Conservation (phyloP, 2,797 vertebrate genomes). For the Steatocranus sp. region DNA sequence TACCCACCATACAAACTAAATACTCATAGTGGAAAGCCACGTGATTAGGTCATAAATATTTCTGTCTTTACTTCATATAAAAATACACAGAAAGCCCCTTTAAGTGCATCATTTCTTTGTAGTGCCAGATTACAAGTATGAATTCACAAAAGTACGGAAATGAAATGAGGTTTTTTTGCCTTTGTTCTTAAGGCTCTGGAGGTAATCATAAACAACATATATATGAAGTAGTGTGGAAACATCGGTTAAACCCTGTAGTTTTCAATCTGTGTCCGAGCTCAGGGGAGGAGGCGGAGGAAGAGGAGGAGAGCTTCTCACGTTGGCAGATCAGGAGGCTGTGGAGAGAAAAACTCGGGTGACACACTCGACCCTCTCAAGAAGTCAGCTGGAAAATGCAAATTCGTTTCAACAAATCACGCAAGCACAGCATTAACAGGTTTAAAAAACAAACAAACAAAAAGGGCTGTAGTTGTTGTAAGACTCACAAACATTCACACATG, state of each 20-base stretch:
- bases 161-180: not conserved
- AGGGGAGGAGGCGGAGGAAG: not conserved
- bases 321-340: slow-evolving; percentile 54
- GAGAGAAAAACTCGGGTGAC: slow-evolving; percentile 61
- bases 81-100: not conserved
- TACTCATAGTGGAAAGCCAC: not conserved
- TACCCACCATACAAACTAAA: not conserved
- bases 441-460: not conserved
- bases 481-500: not conserved
- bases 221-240: not conserved
- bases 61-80: not conserved
- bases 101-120: not conserved
- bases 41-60: not conserved
- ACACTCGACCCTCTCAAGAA: slow-evolving; percentile 49
- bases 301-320: not conserved
- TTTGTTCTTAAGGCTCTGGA: not conserved
- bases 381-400: slow-evolving; percentile 10
- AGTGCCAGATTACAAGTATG: not conserved
- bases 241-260: not conserved
- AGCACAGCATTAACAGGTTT: not conserved
- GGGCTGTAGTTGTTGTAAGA: not conserved
- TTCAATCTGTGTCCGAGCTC: not conserved
- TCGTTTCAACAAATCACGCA: not conserved
- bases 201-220: not conserved
- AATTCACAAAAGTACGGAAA: not conserved